phyloP scores from a whole-genome alignment of 2,888 invertebrate species.

The Drosophila acutilabella region DNA sequence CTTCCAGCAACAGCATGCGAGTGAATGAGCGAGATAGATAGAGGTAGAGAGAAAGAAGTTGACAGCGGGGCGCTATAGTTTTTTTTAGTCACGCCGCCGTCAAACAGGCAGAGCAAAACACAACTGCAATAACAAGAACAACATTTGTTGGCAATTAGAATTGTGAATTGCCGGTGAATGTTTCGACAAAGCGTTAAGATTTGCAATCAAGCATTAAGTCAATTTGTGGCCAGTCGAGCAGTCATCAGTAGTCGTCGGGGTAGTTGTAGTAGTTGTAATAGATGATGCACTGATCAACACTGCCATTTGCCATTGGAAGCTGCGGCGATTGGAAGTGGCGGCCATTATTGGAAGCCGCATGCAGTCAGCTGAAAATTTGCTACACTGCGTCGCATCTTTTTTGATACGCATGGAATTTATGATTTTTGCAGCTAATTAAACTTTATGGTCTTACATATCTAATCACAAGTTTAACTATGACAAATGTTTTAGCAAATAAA shows the following conservation, averaged over 20 bases:
- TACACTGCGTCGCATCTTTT: not conserved
- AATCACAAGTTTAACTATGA: conserved; percentile 33
- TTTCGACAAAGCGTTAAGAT: conserved; percentile 78
- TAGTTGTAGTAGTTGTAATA: conserved; percentile 42
- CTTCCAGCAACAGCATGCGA: not conserved
- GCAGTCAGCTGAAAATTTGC: conserved; percentile 6
- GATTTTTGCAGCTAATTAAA: conserved; percentile 7
- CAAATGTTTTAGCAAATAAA: conserved; percentile 13
- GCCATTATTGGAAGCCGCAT: conserved; percentile 1
- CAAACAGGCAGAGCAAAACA: conserved; percentile 5
- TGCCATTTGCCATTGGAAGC: conserved; percentile 35
- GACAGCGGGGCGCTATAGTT: conserved; percentile 39
- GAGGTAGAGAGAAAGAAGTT: not conserved
- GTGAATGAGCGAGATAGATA: not conserved
- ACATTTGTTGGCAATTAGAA: conserved; percentile 78
- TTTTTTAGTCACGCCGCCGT: conserved; percentile 58
- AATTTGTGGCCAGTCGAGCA: conserved; percentile 61
- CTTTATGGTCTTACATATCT: conserved; percentile 39
- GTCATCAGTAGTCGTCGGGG: conserved; percentile 18
- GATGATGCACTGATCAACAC: conserved; percentile 36
- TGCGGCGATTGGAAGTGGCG: conserved; percentile 9
- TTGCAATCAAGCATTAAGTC: conserved; percentile 78
- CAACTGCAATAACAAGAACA: conserved; percentile 20
- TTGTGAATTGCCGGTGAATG: conserved; percentile 60
- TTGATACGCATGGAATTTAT: not conserved